Conservation (phyloP, 2,888 invertebrate genomes). For the Caenorhabditis japonica region DNA sequence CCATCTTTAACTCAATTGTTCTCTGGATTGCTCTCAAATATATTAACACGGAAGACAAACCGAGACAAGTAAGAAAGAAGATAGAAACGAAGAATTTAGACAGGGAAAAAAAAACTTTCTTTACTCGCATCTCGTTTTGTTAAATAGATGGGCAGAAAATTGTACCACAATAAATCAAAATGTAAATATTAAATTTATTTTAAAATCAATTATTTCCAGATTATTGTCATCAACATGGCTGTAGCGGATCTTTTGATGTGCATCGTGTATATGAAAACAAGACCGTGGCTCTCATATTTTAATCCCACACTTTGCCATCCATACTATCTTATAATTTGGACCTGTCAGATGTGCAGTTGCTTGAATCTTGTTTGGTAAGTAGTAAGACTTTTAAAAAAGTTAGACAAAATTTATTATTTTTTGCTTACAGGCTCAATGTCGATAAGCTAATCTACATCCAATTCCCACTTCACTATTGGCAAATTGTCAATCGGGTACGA, state of each 20-base stretch:
- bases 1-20: slow-evolving; percentile 71
- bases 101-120: neutral
- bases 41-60: slow-evolving; percentile 75
- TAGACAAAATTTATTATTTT: slow-evolving; percentile 4
- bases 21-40: slow-evolving; percentile 73
- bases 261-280: slow-evolving; percentile 73
- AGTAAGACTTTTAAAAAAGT: neutral
- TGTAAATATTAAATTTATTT: neutral
- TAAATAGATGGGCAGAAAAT: slow-evolving; percentile 3
- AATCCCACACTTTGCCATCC: slow-evolving; percentile 66
- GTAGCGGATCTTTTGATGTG: slow-evolving; percentile 74
- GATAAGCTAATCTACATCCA: slow-evolving; percentile 75
- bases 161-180: neutral
- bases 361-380: slow-evolving; percentile 73
- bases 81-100: neutral
- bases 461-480: slow-evolving; percentile 75
- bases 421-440: slow-evolving; percentile 72
- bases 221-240: slow-evolving; percentile 77
- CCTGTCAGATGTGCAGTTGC: slow-evolving; percentile 74
- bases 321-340: slow-evolving; percentile 75
- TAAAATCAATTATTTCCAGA: slow-evolving; percentile 47
- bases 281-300: slow-evolving; percentile 68
- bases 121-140: too few relatives aligned
- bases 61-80: slow-evolving; percentile 67
- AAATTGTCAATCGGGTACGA: slow-evolving; percentile 67